phyloP scores from a whole-genome alignment of 2,797 vertebrate genomes.

The Notoglanidium macrostoma region DNA sequence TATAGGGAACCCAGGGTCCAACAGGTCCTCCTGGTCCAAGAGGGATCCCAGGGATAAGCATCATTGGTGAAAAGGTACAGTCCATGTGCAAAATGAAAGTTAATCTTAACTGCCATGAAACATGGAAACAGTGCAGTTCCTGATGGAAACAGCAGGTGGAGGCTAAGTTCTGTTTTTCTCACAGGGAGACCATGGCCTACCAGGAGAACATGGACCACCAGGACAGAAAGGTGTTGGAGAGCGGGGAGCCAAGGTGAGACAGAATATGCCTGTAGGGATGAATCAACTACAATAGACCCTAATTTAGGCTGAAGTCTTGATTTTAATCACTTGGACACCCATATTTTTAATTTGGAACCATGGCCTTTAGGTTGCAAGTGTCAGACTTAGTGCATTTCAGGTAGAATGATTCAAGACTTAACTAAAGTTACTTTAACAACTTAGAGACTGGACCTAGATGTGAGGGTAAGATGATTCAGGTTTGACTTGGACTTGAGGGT shows the following conservation, averaged over 20 bases:
- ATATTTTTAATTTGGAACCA: not conserved
- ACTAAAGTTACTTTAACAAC: not conserved
- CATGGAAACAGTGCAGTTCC: not conserved
- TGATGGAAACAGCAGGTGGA: not conserved
- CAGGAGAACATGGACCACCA: slow-evolving; percentile 74
- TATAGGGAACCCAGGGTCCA: slow-evolving; percentile 80
- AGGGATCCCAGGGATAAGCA: slow-evolving; percentile 77
- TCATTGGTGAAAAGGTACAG: slow-evolving; percentile 79
- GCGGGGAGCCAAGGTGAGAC: slow-evolving; percentile 76
- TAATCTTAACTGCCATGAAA: not conserved
- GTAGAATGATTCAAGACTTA: not conserved
- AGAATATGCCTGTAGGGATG: not conserved
- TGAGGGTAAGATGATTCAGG: not conserved
- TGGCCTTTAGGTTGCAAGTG: not conserved
- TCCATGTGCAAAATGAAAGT: not conserved
- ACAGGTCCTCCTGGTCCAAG: slow-evolving; percentile 75
- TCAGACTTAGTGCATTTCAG: not conserved
- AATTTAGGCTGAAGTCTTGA: not conserved
- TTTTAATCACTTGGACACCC: not conserved
- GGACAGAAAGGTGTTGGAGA: slow-evolving; percentile 75
- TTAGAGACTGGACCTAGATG: not conserved
- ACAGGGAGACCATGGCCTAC: slow-evolving; percentile 79
- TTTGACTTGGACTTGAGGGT: not conserved
- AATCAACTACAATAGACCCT: too few species aligned
- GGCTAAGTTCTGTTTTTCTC: not conserved